Conservation (phyloP, 2,113 vertebrate species). For the Perognathus longimembris region DNA sequence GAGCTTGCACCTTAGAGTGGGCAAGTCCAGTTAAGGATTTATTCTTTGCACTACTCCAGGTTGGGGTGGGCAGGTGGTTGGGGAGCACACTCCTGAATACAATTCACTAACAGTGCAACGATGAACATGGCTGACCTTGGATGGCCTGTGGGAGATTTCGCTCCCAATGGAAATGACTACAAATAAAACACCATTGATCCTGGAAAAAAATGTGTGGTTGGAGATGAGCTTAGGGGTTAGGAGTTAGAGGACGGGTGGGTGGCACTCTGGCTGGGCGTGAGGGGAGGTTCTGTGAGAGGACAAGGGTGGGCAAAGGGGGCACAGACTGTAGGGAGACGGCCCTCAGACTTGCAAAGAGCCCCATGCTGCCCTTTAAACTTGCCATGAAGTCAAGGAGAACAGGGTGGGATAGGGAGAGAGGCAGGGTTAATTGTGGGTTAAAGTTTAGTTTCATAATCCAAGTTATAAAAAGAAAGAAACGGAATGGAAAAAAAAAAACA, state of each 20-base stretch:
- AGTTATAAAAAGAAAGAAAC: constrained; percentile 84
- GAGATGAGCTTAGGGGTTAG: constrained; percentile 55
- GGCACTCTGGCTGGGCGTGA: constrained; percentile 62
- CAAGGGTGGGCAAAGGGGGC: constrained; percentile 51
- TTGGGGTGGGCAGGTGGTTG: constrained; percentile 60
- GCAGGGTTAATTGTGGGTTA: constrained; percentile 88
- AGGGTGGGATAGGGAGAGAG: constrained; percentile 79
- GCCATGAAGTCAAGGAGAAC: constrained; percentile 83
- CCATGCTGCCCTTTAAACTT: constrained; percentile 92
- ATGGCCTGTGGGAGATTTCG: constrained; percentile 77
- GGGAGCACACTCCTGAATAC: constrained; percentile 81
- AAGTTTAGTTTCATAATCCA: constrained; percentile 88
- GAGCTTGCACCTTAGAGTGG: neutral
- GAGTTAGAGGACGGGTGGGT: constrained; percentile 43
- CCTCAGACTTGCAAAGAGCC: constrained; percentile 84
- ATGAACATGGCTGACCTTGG: constrained; percentile 85
- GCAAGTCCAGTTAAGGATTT: constrained; percentile 65
- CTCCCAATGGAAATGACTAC: constrained; percentile 84
- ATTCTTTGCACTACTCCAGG: constrained; percentile 38
- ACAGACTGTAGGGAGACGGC: constrained; percentile 63
- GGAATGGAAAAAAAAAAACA: constrained; percentile 82
- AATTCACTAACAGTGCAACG: constrained; percentile 86
- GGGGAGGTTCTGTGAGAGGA: neutral
- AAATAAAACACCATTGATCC: constrained; percentile 66
- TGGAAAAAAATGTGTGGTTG: constrained; percentile 64